Conservation (phyloP, 2,113 vertebrate species). For the Haplochromis burtoni region DNA sequence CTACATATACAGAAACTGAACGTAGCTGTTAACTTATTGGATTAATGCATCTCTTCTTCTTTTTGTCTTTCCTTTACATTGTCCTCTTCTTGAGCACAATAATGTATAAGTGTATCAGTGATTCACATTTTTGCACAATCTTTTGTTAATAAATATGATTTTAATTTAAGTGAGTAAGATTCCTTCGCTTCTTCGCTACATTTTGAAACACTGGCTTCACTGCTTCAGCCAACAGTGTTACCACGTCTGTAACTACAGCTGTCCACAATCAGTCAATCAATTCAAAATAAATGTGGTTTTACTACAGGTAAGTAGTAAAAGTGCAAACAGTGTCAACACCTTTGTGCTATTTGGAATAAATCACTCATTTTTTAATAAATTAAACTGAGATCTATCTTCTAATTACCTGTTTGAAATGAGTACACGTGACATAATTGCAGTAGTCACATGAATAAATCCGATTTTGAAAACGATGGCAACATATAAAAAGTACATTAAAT, state of each 20-base stretch:
- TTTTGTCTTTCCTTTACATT: background rate
- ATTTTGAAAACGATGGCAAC: background rate
- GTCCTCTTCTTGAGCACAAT: background rate
- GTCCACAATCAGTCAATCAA: background rate
- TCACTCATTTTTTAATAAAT: background rate
- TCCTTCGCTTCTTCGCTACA: background rate
- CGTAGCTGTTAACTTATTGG: background rate
- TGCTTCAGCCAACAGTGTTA: background rate
- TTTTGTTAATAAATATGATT: conserved; percentile 53
- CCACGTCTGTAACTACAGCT: background rate
- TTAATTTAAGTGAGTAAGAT: background rate
- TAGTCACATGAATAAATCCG: rapidly evolving
- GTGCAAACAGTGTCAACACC: background rate
- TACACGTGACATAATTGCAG: background rate
- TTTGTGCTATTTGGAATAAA: background rate
- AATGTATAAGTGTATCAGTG: background rate
- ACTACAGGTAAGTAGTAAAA: background rate
- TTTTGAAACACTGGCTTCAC: background rate
- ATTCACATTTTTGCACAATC: conserved; percentile 53
- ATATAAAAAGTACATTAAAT: background rate
- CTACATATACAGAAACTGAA: background rate
- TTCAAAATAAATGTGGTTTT: background rate
- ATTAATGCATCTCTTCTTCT: background rate
- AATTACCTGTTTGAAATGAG: background rate
- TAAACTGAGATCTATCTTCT: background rate